Base-by-base conservation (phyloP, 2,113 vertebrate species). In the Nycticryphes semicollaris region DNA sequence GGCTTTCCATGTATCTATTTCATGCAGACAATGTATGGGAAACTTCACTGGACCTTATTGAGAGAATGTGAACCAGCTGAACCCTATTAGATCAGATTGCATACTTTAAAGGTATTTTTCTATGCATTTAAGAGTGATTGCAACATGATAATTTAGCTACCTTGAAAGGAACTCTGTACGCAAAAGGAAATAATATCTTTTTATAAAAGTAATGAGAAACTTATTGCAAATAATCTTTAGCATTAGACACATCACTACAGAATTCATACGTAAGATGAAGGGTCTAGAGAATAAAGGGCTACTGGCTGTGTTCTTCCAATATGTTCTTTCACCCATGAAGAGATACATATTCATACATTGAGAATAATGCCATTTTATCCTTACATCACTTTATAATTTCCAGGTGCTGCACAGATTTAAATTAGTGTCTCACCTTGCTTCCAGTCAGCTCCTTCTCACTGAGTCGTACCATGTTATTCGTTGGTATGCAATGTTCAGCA, bases 31-130 rank as follows among this genome's bases (percentile, higher is more conserved):
- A 23, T 75, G 48, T 70, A 50, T 11, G 4, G 78, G 50, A 87
- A 93, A 60, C 56, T 94, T 97, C 84, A 82, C 68, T 93, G 90
- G 94, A 77, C 66, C 45, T 47, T 25, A 7, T 23, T 31, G 31
- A 89, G 93, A 87, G 88, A 86, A 68, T 47, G 35, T 56, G 73
- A 33, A 59, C 62, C 48, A 89, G 72, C 64, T 84, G 92, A 95
- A 94, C 31, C 51, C 80, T 63, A 43, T 97, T 96, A 93, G 68
- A 89, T 95, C 60, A 94, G 70, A 93, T 87, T 79, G 57, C 16
- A 5, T 89, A 87, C 95, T 96, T 93, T 84, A 95, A 96, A 90
- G 87, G n/a, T 85, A 62, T 94, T 92, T 95, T 84, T 39, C 76
- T 95, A 50, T 94, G 59, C 17, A 28, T 73, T 93, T 33, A 80